Conservation (phyloP, 2,888 invertebrate genomes). For the Drosophila nr. perissopoda region DNA sequence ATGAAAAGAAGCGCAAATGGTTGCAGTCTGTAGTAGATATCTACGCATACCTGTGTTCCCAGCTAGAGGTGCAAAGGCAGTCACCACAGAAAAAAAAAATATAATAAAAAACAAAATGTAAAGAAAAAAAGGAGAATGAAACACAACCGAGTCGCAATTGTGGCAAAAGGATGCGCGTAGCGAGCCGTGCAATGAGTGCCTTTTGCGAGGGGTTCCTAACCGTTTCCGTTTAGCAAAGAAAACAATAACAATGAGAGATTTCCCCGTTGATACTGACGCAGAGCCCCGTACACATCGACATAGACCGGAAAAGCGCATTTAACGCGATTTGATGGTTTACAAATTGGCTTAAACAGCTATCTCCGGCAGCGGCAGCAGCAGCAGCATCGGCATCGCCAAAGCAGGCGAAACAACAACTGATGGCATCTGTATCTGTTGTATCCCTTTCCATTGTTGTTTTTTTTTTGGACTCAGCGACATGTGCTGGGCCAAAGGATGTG, state of each 20-base stretch:
- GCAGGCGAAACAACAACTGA: constrained; percentile 46
- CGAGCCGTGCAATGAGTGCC: constrained; percentile 37
- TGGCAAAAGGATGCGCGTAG: constrained; percentile 43
- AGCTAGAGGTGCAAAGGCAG: constrained; percentile 49
- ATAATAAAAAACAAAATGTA: neutral
- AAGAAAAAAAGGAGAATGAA: constrained; percentile 17
- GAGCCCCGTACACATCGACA: constrained; percentile 20
- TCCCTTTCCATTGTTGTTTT: constrained; percentile 25
- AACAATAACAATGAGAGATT: constrained; percentile 78
- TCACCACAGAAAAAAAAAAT: constrained; percentile 26
- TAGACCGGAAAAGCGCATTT: constrained; percentile 78
- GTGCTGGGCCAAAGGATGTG: constrained; percentile 43
- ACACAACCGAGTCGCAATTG: constrained; percentile 32
- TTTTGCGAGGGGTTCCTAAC: constrained; percentile 62
- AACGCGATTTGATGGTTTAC: constrained; percentile 82
- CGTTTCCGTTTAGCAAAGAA: constrained; percentile 80
- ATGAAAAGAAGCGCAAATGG: constrained; percentile 58
- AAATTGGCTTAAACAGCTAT: constrained; percentile 80
- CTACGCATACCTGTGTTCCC: constrained; percentile 23
- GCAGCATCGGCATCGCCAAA: constrained; percentile 1
- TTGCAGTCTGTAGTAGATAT: constrained; percentile 24
- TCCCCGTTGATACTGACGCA: constrained; percentile 43
- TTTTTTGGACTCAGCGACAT: constrained; percentile 26
- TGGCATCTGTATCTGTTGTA: constrained; percentile 42
- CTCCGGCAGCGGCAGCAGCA: constrained; percentile 41